Evolutionary conservation across 1,140 invertebrate species (phyloP).

Genomic region (Polyergus mexicanus): DNA sequence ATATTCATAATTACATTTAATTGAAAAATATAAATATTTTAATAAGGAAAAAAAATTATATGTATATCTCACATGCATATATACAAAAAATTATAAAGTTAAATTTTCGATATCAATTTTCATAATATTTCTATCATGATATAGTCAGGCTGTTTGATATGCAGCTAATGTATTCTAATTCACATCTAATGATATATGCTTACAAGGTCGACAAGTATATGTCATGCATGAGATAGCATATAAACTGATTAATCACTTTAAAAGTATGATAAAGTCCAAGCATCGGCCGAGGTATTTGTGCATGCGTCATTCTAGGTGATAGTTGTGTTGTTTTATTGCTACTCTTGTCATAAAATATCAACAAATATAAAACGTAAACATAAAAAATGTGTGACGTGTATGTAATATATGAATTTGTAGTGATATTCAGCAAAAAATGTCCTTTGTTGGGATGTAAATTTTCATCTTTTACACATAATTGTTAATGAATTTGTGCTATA

Average conservation of each 20-base stretch:
- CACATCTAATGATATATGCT: constrained; percentile 22
- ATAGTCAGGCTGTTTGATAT: not conserved
- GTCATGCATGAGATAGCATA: constrained; percentile 67
- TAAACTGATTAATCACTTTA: constrained; percentile 34
- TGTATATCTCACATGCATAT: too few relatives aligned
- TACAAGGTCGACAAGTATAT: constrained; percentile 61
- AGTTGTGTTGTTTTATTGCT: constrained; percentile 18
- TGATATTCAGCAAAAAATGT: not conserved
- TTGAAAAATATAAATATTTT: not conserved
- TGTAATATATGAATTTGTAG: not conserved
- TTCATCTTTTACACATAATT: not conserved
- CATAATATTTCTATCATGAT: not conserved
- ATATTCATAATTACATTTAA: not conserved
- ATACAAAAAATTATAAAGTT: constrained; percentile 2
- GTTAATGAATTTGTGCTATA: not conserved
- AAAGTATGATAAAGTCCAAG: constrained; percentile 30
- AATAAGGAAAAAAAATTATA: too few relatives aligned
- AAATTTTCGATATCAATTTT: not conserved
- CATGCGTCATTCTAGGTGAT: constrained; percentile 16
- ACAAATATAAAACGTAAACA: constrained; percentile 23
- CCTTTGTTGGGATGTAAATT: not conserved
- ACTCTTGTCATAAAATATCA: not conserved
- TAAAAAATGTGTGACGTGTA: not conserved
- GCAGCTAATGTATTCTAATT: constrained; percentile 27
- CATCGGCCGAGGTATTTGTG: not conserved